Percentiles rank a stretch among this genome's conserved stretches.
phyloP scores from a whole-genome alignment of 1,140 invertebrate genomes.

The Drosophila eugracilis region DNA sequence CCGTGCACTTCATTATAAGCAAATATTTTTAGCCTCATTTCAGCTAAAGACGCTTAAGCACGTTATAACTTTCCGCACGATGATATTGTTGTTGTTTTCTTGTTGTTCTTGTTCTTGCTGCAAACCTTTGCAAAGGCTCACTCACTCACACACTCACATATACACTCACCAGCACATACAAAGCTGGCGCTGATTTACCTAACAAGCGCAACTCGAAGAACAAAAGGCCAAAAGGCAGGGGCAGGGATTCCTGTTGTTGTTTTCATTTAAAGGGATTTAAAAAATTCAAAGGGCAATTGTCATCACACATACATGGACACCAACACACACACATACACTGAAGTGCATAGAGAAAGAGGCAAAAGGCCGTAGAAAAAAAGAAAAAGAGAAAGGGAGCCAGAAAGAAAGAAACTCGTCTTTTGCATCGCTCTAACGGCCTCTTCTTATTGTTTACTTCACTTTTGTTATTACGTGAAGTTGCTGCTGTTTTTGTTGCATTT shows the following conservation, averaged over 20 bases:
- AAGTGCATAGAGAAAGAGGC: constrained; percentile 15
- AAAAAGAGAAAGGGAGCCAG: constrained; percentile 1
- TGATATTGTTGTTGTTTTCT: constrained; percentile 45
- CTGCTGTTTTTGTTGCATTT: constrained; percentile 54
- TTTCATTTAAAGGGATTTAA: constrained; percentile 83
- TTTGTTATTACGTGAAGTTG: constrained; percentile 66
- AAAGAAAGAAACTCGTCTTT: constrained; percentile 65
- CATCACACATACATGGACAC: constrained; percentile 59
- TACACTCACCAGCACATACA: constrained; percentile 4
- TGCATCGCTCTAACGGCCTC: constrained; percentile 46
- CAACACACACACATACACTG: constrained; percentile 13
- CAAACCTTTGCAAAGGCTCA: constrained; percentile 22
- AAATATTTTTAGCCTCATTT: constrained; percentile 82
- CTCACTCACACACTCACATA: constrained; percentile 15
- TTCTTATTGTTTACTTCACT: constrained; percentile 76
- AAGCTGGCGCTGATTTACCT: constrained; percentile 76
- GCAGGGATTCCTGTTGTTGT: constrained; percentile 72
- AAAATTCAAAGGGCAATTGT: constrained; percentile 83
- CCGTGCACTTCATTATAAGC: constrained; percentile 71
- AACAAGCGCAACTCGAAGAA: constrained; percentile 67
- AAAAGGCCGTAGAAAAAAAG: constrained; percentile 5
- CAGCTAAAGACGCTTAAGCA: constrained; percentile 81
- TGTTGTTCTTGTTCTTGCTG: constrained; percentile 43
- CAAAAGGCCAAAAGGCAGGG: constrained; percentile 62
- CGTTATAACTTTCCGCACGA: constrained; percentile 67